A percentile compares a stretch with the other conserved stretches of the same genome.
phyloP scores from a whole-genome alignment of 2,797 vertebrate species.

The Thripadectes ignobilis region DNA sequence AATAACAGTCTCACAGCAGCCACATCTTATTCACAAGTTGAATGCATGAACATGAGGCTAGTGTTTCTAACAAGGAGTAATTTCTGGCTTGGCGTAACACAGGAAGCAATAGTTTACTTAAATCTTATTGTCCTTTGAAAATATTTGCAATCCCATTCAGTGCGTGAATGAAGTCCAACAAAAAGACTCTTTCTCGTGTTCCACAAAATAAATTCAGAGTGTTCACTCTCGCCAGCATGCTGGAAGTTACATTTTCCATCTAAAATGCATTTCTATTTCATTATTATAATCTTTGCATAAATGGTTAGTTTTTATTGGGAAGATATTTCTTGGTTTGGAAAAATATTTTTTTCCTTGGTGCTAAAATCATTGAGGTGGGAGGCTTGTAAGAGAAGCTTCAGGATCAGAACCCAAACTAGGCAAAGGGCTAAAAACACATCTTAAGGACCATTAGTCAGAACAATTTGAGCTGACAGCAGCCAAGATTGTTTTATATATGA shows the following conservation, averaged over 20 bases:
- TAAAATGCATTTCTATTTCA: neutral
- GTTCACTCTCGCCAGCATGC: neutral
- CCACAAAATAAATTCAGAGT: neutral
- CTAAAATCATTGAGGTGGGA: conserved; percentile 28
- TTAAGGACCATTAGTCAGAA: conserved; percentile 52
- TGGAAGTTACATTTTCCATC: neutral
- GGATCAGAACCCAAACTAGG: neutral
- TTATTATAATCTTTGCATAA: neutral
- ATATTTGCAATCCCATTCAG: neutral
- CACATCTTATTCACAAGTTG: neutral
- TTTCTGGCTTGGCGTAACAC: neutral
- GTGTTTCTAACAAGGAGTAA: neutral
- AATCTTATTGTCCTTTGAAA: neutral
- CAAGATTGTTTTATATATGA: conserved; percentile 24
- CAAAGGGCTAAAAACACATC: conserved; percentile 20
- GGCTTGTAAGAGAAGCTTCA: neutral
- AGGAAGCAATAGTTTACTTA: neutral
- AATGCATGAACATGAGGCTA: neutral
- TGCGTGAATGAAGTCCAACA: neutral
- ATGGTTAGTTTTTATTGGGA: neutral
- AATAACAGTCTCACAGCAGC: neutral
- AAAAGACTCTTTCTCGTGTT: neutral
- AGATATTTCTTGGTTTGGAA: neutral
- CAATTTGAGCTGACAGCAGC: conserved; percentile 13
- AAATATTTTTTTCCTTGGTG: neutral